Evolutionary conservation across 2,113 vertebrate species (phyloP).

Genomic region (Chloropsis cyanopogon): DNA sequence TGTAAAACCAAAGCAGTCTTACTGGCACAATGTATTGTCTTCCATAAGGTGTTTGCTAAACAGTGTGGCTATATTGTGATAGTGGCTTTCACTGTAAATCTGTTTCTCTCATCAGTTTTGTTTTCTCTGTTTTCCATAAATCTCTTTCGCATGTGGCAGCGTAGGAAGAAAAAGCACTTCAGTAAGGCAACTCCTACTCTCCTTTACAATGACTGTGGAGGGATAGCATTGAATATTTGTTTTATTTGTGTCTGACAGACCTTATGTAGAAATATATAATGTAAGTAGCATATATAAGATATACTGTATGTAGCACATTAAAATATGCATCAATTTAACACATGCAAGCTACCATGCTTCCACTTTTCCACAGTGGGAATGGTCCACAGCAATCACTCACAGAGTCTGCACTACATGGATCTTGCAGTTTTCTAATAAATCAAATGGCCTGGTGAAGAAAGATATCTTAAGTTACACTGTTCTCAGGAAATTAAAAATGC

Average conservation of each 20-base stretch:
- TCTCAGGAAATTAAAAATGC: slow-evolving; percentile 48
- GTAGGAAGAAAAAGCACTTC: not conserved
- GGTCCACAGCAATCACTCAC: not conserved
- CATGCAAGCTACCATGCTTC: not conserved
- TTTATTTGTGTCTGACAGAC: not conserved
- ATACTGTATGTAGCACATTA: not conserved
- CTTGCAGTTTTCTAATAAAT: slow-evolving; percentile 13
- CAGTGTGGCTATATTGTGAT: not conserved
- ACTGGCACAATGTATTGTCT: not conserved
- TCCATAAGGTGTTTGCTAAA: not conserved
- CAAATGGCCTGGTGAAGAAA: not conserved
- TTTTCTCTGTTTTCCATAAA: not conserved
- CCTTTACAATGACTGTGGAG: not conserved
- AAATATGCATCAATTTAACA: not conserved
- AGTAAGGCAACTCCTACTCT: not conserved
- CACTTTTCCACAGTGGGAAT: not conserved
- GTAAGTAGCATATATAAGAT: not conserved
- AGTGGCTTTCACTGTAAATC: not conserved
- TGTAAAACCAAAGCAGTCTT: not conserved
- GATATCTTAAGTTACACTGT: not conserved
- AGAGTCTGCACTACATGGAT: not conserved
- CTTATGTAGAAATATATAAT: not conserved
- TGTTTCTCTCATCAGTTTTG: not conserved
- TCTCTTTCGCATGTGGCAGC: not conserved
- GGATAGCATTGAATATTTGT: not conserved